Conservation (phyloP, 1,140 invertebrate species). For the Ceratina japonica region DNA sequence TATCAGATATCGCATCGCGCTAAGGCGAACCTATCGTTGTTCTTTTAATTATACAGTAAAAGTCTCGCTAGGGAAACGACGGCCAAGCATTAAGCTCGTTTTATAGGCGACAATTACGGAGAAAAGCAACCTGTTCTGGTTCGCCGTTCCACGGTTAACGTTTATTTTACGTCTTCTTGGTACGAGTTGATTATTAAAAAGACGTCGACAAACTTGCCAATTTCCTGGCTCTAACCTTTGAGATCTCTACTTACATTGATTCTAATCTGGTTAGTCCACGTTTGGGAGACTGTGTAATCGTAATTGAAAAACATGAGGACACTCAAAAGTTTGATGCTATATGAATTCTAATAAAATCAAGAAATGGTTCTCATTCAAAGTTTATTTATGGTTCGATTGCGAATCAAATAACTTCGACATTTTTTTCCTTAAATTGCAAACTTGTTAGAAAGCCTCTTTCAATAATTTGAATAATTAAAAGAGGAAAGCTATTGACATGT, state of each 20-base stretch:
- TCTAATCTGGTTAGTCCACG: no score
- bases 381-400: not conserved
- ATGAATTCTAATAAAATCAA: not conserved
- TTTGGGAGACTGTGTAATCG: not conserved
- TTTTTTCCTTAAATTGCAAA: no score
- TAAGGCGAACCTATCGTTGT: not conserved
- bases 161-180: constrained; percentile 1
- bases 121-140: not conserved
- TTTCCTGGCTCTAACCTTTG: not conserved
- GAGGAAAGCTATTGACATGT: no score
- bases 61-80: not conserved
- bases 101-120: not conserved
- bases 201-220: no score
- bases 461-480: not conserved
- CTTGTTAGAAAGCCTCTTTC: no score
- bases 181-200: constrained; percentile 14
- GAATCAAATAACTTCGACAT: no score
- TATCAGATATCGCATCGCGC: not conserved
- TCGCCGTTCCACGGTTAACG: not conserved
- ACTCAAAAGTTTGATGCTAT: constrained; percentile 22
- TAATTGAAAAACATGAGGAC: not conserved
- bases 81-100: not conserved
- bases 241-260: not conserved
- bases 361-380: no score
- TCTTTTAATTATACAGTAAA: not conserved